These are phyloP conservation scores for Euthynnus affinis DNA, from an alignment of 2,797 vertebrate genomes.

Conservation along the genomic window DNA sequence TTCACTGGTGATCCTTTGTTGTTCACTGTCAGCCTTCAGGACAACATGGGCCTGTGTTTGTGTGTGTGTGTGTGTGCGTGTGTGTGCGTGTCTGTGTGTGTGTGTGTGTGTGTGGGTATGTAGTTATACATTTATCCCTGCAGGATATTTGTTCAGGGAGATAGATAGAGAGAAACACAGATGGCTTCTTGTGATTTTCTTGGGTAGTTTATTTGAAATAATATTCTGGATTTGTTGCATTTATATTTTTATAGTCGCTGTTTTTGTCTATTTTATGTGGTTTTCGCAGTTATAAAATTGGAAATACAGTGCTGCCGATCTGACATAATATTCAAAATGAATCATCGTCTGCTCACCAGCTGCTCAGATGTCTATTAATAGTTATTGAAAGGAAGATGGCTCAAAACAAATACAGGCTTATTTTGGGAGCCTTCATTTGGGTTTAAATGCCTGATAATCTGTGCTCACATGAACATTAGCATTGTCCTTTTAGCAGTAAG, in stretches of 20 bases:
- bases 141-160: conserved; percentile 13
- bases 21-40: conserved; percentile 25
- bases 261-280: conserved; percentile 5
- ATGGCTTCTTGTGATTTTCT: not conserved
- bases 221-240: not conserved
- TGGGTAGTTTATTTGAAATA: not conserved
- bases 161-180: not conserved
- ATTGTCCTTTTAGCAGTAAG: conserved; percentile 40
- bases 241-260: not conserved
- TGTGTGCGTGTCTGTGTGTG: not conserved
- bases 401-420: conserved; percentile 64
- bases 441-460: conserved; percentile 71
- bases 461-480: conserved; percentile 62
- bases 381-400: conserved; percentile 53
- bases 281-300: conserved; percentile 10
- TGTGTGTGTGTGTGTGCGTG: too few relatives aligned
- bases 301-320: conserved; percentile 26
- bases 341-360: conserved; percentile 60
- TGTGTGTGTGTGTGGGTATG: not conserved
- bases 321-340: conserved; percentile 54
- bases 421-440: conserved; percentile 58
- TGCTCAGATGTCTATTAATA: conserved; percentile 70
- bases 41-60: not conserved
- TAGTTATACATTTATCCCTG: conserved; percentile 5
- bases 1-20: conserved; percentile 15